phyloP scores from a whole-genome alignment of 2,797 vertebrate species.

The Oryzias sinensis region DNA sequence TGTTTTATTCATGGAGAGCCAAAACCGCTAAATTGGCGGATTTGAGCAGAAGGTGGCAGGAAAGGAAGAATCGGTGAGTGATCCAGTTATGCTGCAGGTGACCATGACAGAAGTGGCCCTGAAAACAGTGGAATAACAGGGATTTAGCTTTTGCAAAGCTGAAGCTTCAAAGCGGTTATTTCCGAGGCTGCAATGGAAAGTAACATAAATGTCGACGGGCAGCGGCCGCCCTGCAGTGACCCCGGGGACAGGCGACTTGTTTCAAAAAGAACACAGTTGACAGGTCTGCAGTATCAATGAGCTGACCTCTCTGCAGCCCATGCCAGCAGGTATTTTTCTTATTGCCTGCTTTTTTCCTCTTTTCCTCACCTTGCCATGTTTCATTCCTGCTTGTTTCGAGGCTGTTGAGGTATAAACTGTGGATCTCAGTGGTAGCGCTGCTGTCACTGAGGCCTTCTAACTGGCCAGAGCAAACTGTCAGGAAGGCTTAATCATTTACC shows the following conservation, averaged over 20 bases:
- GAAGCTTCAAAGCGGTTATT: slow-evolving; percentile 15
- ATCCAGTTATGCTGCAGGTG: too few relatives aligned
- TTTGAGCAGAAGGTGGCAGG: too few relatives aligned
- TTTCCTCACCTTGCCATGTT: slow-evolving; percentile 68
- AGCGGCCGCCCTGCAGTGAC: slow-evolving; percentile 54
- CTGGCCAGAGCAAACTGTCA: not conserved
- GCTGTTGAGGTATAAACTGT: slow-evolving; percentile 42
- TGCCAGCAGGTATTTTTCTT: slow-evolving; percentile 65
- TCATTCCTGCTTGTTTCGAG: slow-evolving; percentile 52
- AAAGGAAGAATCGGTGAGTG: too few relatives aligned
- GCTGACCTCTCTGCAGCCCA: slow-evolving; percentile 63
- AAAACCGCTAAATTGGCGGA: too few relatives aligned
- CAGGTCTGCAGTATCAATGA: slow-evolving; percentile 67
- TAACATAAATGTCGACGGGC: slow-evolving; percentile 56
- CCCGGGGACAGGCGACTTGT: slow-evolving; percentile 43
- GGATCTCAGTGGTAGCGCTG: slow-evolving; percentile 15
- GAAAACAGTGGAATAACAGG: too few relatives aligned
- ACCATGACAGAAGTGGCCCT: too few relatives aligned
- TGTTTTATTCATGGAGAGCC: too few relatives aligned
- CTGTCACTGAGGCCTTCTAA: not conserved
- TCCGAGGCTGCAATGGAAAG: slow-evolving; percentile 29
- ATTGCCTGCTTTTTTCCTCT: slow-evolving; percentile 50
- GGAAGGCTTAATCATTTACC: not conserved
- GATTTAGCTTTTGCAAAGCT: not conserved
- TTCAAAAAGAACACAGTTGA: slow-evolving; percentile 67